Evolutionary conservation across 2,113 vertebrate genomes (phyloP), one percentile per base, ranked within the genome.

Genomic region (Stictonetta naevosa): DNA sequence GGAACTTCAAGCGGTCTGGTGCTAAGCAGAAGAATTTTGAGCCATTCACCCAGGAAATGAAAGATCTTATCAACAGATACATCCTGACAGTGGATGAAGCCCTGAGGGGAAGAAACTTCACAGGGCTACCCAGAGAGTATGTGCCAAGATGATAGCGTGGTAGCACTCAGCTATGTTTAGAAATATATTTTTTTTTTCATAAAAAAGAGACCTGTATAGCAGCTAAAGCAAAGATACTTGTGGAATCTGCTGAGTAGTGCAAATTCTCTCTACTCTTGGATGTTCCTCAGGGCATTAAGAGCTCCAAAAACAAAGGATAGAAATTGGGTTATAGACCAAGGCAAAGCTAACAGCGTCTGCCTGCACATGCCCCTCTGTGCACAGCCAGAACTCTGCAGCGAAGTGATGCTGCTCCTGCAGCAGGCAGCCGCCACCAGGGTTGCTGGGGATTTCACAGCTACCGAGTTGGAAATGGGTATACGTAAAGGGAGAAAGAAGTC

Each of bases 11-110:
- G 72, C 92, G 99, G 14, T 96, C 95, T 0, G 98, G 98, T 8
- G 91, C 95, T 36, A 98, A 80, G 55, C 98, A 97, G 5, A 98
- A 96, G 13, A 91, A 97, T 77, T 98, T 98, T 10, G 98, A 99
- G 90, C 98, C 98, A 50, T 99, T 99, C 93, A 99, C 98, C 22
- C 97, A 97, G 1, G 98, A 99, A 75, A 99, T 99, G 99, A 98
- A 98, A 88, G 96, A 88, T 38, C 85, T 98, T 90, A 99, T 99
- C 86, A 95, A 99, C 29, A 97, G 98, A 66, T 98, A 98, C 71
- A 99, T 99, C 87, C 95, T 96, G 84, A 98, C 97, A 1, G 99
- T 99, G 93, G 98, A 99, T 82, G 96, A 97, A 94, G 98, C 98
- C 63, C 98, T 99, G 76, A 97, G 97, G 50, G 97, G 96, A 55